Percentiles rank a stretch among this genome's conserved stretches.
Evolutionary conservation across 2,113 vertebrate genomes (phyloP).

Genomic region (Ageneiosus marmoratus): DNA sequence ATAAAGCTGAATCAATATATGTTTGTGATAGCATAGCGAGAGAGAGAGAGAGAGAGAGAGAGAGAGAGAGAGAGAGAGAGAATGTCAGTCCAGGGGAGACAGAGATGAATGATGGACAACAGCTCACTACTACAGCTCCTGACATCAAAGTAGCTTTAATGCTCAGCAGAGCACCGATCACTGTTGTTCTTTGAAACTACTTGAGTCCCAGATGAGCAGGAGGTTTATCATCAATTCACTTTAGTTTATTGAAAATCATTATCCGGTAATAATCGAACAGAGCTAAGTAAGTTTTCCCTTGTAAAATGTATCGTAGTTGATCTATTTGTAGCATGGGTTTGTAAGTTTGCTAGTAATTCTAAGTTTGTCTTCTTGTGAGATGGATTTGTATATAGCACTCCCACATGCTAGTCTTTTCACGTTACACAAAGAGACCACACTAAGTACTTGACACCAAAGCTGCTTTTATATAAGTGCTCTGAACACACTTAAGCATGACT

Average conservation of each 20-base stretch:
- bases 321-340: background rate
- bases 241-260: constrained; percentile 3
- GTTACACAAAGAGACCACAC: constrained; percentile 22
- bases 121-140: constrained; percentile 13
- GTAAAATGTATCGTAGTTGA: background rate
- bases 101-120: constrained; percentile 20
- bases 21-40: too few relatives aligned
- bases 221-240: background rate
- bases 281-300: background rate
- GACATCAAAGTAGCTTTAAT: constrained; percentile 28
- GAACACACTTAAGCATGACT: constrained; percentile 17
- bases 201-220: background rate
- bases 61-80: background rate
- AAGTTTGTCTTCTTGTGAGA: background rate
- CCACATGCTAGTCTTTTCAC: constrained; percentile 33
- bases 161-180: background rate
- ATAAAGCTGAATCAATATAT: background rate
- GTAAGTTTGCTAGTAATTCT: background rate
- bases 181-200: constrained; percentile 11
- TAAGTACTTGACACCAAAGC: constrained; percentile 29
- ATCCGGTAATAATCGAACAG: background rate
- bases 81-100: constrained; percentile 1
- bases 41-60: too few relatives aligned
- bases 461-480: constrained; percentile 32
- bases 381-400: constrained; percentile 2